Evolutionary conservation across 2,888 invertebrate genomes (phyloP), one percentile per base, ranked within the genome.

Genomic region (Girardia tigrina): DNA sequence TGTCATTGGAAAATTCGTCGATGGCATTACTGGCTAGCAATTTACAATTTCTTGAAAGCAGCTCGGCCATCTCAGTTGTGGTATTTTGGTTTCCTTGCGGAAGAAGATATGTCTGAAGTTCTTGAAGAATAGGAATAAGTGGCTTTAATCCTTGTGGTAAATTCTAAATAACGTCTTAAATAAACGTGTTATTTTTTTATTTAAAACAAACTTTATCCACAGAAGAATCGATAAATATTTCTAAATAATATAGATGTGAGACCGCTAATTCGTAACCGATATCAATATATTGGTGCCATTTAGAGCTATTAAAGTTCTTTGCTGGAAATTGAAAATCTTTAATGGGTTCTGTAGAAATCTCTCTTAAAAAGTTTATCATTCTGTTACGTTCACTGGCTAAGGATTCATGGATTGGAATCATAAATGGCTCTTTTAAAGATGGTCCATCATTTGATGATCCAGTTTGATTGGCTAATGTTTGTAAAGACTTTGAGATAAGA

Each of bases 261-360:
- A 56, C 56, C 4, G 56, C 56, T 16, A 56, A 56, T n/a, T 56
- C 56, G n/a, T 56, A 56, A 2, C 56, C 56, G 23, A 56, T 56
- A 56, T 56, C 56, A 56, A 56, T 56, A 56, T 20, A 56, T n/a
- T 56, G 56, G n/a, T 56, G 56, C 56, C 56, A 56, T 56, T 56
- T 56, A n/a, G 56, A 56, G 23, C n/a, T 56, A 6, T 23, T 23
- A 8, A 56, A 12, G n/a, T 56, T 56, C n/a, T 56, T 56, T 56
- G n/a, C 23, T 2, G 4, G n/a, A 56, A n/a, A 8, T 16, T 56
- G 56, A n/a, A n/a, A n/a, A n/a, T n/a, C n/a, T 20, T 56, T n/a
- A 56, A 56, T 20, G n/a, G 56, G 56, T 56, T 56, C 56, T 8
- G 56, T 56, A 56, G 56, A 56, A 56, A 56, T 56, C n/a, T 56